Conservation (phyloP, 1,140 invertebrate genomes). For the Tetramorium simillimum region DNA sequence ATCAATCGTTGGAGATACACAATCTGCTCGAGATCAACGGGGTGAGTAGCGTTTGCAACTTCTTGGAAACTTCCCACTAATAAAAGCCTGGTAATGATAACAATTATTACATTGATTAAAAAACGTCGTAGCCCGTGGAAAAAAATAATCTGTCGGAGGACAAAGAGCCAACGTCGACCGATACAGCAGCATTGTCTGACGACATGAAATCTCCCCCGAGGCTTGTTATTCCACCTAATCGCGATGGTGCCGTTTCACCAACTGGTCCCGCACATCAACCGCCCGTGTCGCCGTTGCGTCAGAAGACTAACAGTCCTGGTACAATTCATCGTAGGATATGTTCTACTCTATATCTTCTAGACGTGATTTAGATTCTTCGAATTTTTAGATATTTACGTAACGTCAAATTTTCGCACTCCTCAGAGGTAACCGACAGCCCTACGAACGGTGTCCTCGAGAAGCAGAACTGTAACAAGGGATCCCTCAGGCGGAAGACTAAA, state of each 20-base stretch:
- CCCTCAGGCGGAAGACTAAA: conserved; percentile 90
- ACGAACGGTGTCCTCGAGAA: conserved; percentile 81
- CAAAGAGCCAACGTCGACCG: conserved; percentile 74
- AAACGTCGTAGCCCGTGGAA: conserved; percentile 79
- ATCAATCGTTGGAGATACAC: conserved; percentile 89
- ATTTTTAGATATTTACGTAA: background rate
- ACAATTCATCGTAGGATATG: background rate
- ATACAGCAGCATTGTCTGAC: conserved; percentile 67
- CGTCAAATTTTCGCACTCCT: conserved; percentile 9
- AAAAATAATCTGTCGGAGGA: conserved; percentile 85
- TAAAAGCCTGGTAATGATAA: background rate
- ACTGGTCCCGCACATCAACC: conserved; percentile 80
- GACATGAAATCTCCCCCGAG: conserved; percentile 78
- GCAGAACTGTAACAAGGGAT: conserved; percentile 86
- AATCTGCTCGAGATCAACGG: conserved; percentile 93
- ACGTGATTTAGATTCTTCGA: background rate
- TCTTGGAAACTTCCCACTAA: too few relatives aligned
- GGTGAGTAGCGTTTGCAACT: conserved; percentile 82
- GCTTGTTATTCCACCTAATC: conserved; percentile 78
- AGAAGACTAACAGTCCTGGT: conserved; percentile 83
- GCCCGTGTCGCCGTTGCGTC: conserved; percentile 85
- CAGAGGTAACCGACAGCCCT: conserved; percentile 81
- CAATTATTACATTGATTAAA: conserved; percentile 5
- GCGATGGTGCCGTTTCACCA: conserved; percentile 81
- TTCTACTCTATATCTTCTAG: background rate